These are phyloP conservation scores for Amblyornis subalaris DNA, from an alignment of 2,113 vertebrate genomes.

Conservation along the genomic window DNA sequence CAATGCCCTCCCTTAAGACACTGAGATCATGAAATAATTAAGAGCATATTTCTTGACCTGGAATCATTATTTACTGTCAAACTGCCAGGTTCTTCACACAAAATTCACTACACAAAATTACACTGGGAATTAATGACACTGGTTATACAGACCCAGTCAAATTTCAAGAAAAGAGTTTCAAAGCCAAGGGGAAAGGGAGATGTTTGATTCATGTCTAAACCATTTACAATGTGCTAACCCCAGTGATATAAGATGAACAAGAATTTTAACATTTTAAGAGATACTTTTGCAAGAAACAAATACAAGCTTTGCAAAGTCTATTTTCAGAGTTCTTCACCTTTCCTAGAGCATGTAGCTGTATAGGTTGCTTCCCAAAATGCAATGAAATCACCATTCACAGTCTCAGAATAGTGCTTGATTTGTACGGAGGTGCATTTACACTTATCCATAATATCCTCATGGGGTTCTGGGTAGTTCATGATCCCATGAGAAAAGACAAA, in stretches of 20 bases:
- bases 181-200: neutral
- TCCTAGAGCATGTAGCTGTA: neutral
- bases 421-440: neutral
- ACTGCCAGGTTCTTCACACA: neutral
- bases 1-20: conserved; percentile 22
- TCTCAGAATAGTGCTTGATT: neutral
- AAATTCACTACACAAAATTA: neutral
- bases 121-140: neutral
- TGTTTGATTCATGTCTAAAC: neutral
- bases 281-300: neutral
- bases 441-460: neutral
- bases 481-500: neutral
- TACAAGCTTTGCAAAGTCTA: neutral
- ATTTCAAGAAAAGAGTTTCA: neutral
- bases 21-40: conserved; percentile 29
- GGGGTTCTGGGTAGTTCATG: neutral
- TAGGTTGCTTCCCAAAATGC: neutral
- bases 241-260: neutral
- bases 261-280: neutral
- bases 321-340: neutral
- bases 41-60: conserved; percentile 23
- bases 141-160: neutral
- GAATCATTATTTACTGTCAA: conserved; percentile 20
- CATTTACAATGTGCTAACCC: neutral
- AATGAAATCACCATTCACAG: neutral